A percentile compares a stretch with the other conserved stretches of the same genome.
phyloP scores from a whole-genome alignment of 2,797 vertebrate genomes.

The Typhlichthys subterraneus region DNA sequence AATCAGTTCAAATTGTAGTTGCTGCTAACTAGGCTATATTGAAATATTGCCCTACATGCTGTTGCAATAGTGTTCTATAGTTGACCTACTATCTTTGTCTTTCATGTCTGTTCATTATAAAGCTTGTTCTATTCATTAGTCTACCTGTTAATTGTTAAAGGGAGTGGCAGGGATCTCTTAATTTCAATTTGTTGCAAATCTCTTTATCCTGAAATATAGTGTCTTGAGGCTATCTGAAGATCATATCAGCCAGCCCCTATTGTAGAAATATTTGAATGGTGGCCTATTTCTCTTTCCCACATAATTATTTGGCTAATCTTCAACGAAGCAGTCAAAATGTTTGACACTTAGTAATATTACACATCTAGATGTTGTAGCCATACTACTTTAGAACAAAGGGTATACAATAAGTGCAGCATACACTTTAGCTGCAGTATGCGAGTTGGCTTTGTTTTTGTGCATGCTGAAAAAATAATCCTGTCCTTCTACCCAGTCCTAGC shows the following conservation, averaged over 20 bases:
- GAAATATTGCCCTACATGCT: slow-evolving; percentile 7
- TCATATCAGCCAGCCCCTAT: slow-evolving; percentile 20
- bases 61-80: slow-evolving; percentile 10
- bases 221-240: slow-evolving; percentile 31
- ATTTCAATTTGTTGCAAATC: slow-evolving; percentile 25
- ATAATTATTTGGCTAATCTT: slow-evolving; percentile 32
- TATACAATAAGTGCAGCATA: too few relatives aligned
- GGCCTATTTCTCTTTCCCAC: slow-evolving; percentile 31
- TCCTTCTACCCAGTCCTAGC: too few relatives aligned
- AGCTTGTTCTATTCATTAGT: background rate
- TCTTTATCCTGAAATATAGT: slow-evolving; percentile 27
- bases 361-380: slow-evolving; percentile 1
- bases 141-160: background rate
- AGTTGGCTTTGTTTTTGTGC: too few relatives aligned
- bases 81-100: slow-evolving; percentile 27
- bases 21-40: background rate
- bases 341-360: slow-evolving; percentile 6
- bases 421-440: too few relatives aligned
- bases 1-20: background rate
- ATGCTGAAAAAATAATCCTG: too few relatives aligned
- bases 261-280: slow-evolving; percentile 23
- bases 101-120: slow-evolving; percentile 26
- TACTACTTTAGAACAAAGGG: too few relatives aligned
- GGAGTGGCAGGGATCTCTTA: slow-evolving; percentile 1
- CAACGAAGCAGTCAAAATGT: slow-evolving; percentile 17